Evolutionary conservation across 64 coral and sea anemone genomes (phyloP).

Genomic region (Montipora sp.): DNA sequence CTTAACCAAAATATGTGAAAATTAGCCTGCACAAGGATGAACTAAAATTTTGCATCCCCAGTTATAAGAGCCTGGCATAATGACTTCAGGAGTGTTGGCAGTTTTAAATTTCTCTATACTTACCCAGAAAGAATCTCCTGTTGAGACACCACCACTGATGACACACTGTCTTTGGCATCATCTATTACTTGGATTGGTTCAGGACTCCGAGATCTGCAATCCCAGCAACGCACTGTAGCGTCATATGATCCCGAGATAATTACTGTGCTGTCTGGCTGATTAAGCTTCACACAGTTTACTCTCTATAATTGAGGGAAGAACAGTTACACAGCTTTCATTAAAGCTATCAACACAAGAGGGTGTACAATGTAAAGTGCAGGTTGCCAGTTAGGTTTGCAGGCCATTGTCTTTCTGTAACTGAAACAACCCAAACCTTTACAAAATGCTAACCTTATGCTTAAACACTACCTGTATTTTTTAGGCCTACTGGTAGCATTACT

Average conservation of each 20-base stretch:
- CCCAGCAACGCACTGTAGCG: constrained; percentile 88
- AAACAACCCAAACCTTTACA: no score
- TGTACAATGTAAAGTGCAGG: no score
- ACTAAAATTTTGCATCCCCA: no score
- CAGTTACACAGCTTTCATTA: background rate
- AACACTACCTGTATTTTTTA: no score
- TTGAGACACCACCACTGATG: constrained; percentile 80
- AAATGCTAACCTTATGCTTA: no score
- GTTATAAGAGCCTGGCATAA: no score
- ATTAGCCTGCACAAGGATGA: no score
- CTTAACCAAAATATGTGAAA: no score
- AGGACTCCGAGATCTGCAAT: constrained; percentile 80
- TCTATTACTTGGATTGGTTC: constrained; percentile 97
- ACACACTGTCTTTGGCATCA: constrained; percentile 95
- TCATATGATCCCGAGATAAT: constrained; percentile 96
- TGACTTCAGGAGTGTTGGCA: background rate
- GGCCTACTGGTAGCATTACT: no score
- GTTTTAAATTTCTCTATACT: background rate
- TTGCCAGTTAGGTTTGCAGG: no score
- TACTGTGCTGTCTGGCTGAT: constrained; percentile 88
- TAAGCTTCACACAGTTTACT: constrained; percentile 95
- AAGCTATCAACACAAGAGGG: no score
- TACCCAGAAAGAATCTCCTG: constrained; percentile 97
- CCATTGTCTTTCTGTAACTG: no score
- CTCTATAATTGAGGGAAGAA: constrained; percentile 46